These are phyloP conservation scores for Meloe dianella DNA, from an alignment of 2,888 invertebrate genomes.

Conservation along the genomic window DNA sequence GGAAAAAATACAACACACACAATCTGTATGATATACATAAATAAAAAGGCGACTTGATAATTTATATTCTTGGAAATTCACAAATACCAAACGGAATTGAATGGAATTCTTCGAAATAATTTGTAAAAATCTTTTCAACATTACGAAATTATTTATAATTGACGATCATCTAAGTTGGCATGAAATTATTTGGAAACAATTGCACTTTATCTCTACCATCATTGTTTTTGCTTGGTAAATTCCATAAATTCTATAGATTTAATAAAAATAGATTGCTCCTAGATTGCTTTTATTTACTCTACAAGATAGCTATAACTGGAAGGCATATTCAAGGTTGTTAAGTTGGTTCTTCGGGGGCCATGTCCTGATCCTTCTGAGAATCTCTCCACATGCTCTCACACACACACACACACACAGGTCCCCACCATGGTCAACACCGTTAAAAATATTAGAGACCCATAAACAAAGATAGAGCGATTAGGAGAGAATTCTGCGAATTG, in stretches of 20 bases:
- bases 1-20: background rate
- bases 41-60: conserved; percentile 19
- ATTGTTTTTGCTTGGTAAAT: background rate
- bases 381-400: background rate
- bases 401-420: background rate
- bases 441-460: conserved; percentile 5
- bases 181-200: background rate
- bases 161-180: background rate
- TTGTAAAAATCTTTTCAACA: conserved; percentile 21
- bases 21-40: background rate
- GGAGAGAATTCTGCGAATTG: background rate
- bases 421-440: conserved; percentile 4
- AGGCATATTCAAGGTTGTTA: background rate
- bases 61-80: conserved; percentile 32
- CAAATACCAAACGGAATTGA: conserved; percentile 34
- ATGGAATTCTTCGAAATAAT: conserved; percentile 24
- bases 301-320: background rate
- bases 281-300: background rate
- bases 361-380: conserved; percentile 7
- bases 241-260: background rate
- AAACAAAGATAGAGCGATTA: background rate
- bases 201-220: background rate
- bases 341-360: conserved; percentile 3
- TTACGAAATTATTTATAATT: conserved; percentile 24
- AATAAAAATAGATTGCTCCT: background rate